These are phyloP conservation scores for Cinclus cinclus DNA, from an alignment of 2,113 vertebrate genomes.

Conservation along the genomic window DNA sequence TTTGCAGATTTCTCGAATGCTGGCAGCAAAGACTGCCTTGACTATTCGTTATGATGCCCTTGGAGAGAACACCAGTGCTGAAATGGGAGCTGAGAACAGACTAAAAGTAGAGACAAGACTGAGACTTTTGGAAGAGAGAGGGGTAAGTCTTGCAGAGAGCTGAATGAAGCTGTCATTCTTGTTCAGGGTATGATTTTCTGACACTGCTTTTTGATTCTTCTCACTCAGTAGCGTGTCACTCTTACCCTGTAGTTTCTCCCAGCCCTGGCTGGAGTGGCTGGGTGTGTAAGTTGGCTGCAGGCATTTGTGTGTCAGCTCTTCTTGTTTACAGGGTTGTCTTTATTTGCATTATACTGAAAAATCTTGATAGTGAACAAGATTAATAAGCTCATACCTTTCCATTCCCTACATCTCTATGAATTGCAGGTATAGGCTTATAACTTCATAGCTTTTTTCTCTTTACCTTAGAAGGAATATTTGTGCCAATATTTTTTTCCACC, in stretches of 20 bases:
- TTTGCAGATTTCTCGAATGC: conserved; percentile 91
- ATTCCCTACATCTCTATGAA: not conserved
- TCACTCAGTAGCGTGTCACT: not conserved
- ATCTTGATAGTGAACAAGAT: not conserved
- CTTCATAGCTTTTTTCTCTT: not conserved
- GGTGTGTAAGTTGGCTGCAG: not conserved
- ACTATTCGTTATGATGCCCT: conserved; percentile 95
- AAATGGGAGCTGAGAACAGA: conserved; percentile 92
- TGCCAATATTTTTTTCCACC: not conserved
- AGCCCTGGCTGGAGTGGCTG: not conserved
- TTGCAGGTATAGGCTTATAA: not conserved
- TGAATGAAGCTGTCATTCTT: not conserved
- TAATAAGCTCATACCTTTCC: not conserved
- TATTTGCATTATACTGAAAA: not conserved
- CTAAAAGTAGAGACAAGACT: conserved; percentile 91
- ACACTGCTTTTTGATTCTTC: not conserved
- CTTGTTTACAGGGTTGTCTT: not conserved
- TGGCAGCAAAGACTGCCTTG: conserved; percentile 91
- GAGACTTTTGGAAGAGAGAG: conserved; percentile 89
- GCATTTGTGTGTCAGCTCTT: not conserved
- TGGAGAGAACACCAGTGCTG: conserved; percentile 89
- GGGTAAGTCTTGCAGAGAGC: conserved; percentile 75
- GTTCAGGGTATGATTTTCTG: not conserved
- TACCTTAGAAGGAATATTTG: not conserved
- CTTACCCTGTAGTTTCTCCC: not conserved